Conservation (phyloP, 2,888 invertebrate genomes). For the Bibio marci region DNA sequence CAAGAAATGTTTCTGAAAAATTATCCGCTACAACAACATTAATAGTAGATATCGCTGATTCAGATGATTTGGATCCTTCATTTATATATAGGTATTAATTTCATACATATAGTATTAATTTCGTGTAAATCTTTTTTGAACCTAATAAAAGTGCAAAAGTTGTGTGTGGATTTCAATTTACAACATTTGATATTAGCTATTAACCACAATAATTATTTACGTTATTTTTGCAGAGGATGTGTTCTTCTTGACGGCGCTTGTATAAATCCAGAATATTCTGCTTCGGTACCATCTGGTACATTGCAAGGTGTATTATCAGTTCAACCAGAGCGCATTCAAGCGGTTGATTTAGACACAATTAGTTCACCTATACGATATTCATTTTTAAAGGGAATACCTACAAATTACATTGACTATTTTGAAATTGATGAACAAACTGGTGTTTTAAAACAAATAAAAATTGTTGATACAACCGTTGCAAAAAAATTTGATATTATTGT, state of each 20-base stretch:
- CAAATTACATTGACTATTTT: conserved; percentile 63
- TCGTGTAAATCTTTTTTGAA: not conserved
- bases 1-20: conserved; percentile 56
- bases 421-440: conserved; percentile 66
- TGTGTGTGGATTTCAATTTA: not conserved
- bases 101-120: not conserved
- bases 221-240: conserved; percentile 36
- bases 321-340: conserved; percentile 75
- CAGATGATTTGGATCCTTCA: conserved; percentile 81
- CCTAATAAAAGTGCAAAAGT: not conserved
- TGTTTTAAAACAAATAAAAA: conserved; percentile 59
- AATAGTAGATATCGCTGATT: conserved; percentile 70
- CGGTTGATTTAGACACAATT: conserved; percentile 77
- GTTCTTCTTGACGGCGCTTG: conserved; percentile 65
- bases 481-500: conserved; percentile 68
- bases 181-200: not conserved
- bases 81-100: conserved; percentile 53
- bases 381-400: conserved; percentile 64
- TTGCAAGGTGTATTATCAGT: conserved; percentile 69
- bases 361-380: conserved; percentile 68
- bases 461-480: conserved; percentile 62
- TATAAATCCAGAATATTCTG: conserved; percentile 72
- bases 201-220: not conserved
- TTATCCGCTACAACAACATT: conserved; percentile 71
- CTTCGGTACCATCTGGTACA: conserved; percentile 59